phyloP scores from a whole-genome alignment of 2,888 invertebrate species.

The Trilocha varians region DNA sequence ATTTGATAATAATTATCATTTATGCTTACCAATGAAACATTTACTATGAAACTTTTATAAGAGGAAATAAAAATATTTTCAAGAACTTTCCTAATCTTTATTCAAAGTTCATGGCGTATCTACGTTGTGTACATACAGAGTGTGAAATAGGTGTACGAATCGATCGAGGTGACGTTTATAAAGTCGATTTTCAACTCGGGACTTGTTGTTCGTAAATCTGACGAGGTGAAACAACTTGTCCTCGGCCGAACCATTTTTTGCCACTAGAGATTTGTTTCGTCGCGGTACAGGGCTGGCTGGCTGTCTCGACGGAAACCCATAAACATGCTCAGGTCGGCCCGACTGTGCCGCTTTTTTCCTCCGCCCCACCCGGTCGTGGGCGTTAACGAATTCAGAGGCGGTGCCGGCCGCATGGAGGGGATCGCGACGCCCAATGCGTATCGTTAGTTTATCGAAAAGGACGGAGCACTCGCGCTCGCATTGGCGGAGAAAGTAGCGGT shows the following conservation, averaged over 20 bases:
- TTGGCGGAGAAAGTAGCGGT: conserved; percentile 37
- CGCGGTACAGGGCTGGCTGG: conserved; percentile 55
- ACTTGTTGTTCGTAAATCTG: conserved; percentile 58
- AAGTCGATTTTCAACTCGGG: conserved; percentile 39
- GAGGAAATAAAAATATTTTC: no score
- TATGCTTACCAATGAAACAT: no score
- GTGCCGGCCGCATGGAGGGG: conserved; percentile 34
- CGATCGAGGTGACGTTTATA: conserved; percentile 18
- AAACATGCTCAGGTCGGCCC: conserved; percentile 65
- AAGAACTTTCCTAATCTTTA: no score
- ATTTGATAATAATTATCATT: no score
- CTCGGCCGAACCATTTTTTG: conserved; percentile 64
- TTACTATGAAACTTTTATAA: no score
- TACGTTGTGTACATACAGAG: not conserved
- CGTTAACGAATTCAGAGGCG: conserved; percentile 34
- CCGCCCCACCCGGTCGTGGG: conserved; percentile 49
- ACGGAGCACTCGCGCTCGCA: conserved; percentile 37
- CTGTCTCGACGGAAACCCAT: conserved; percentile 70
- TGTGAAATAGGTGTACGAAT: not conserved
- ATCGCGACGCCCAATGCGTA: conserved; percentile 41
- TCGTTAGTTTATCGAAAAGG: conserved; percentile 43
- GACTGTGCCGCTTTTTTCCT: conserved; percentile 65
- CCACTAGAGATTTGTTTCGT: conserved; percentile 69
- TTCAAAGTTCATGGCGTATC: no score
- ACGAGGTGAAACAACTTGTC: conserved; percentile 69